These are phyloP conservation scores for Mustela lutreola DNA, from an alignment of 2,113 vertebrate genomes.

Conservation along the genomic window DNA sequence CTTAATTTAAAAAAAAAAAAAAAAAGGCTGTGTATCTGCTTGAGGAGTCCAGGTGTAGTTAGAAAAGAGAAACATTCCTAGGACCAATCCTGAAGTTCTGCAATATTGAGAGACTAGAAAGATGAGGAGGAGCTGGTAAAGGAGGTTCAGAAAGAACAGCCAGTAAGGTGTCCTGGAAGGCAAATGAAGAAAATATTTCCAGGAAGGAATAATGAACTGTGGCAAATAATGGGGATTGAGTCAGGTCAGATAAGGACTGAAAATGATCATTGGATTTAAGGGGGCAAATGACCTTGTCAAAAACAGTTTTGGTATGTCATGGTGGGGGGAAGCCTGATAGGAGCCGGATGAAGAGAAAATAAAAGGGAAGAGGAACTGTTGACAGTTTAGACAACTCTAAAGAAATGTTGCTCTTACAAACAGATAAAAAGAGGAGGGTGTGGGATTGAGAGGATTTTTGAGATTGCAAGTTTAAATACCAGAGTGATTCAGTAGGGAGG, in stretches of 20 bases:
- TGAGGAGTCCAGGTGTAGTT: neutral
- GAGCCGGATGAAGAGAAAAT: neutral
- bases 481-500: neutral
- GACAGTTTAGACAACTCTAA: neutral
- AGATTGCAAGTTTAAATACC: slow-evolving; percentile 5
- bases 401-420: neutral
- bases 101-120: neutral
- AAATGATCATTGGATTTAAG: neutral
- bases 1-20: too few relatives aligned
- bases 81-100: neutral
- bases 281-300: neutral
- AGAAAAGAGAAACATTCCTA: slow-evolving; percentile 5
- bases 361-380: neutral
- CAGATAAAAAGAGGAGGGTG: neutral
- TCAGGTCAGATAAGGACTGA: neutral
- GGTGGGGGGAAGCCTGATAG: neutral
- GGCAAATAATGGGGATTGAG: neutral
- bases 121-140: neutral
- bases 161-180: neutral
- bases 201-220: slow-evolving; percentile 19
- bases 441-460: slow-evolving; percentile 33
- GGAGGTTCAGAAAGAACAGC: neutral
- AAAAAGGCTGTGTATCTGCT: neutral
- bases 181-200: slow-evolving; percentile 38
- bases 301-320: slow-evolving; percentile 36